A percentile compares a stretch with the other conserved stretches of the same genome.
Conservation (phyloP, 1,140 invertebrate genomes). For the Zaprionus africanus region DNA sequence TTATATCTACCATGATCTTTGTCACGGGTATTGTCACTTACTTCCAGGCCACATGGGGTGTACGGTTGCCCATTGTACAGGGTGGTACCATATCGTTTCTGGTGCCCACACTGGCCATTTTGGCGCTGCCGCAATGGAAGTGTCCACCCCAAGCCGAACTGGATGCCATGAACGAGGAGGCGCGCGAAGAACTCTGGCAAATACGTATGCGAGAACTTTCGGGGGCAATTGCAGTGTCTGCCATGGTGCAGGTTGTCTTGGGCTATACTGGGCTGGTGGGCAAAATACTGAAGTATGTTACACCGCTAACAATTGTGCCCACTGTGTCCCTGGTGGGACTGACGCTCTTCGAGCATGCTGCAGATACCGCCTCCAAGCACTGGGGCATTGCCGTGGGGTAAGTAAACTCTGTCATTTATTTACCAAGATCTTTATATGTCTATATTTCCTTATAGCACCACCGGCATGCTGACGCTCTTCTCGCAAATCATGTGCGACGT, state of each 20-base stretch:
- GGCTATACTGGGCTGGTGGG: constrained; percentile 90
- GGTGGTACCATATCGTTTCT: constrained; percentile 94
- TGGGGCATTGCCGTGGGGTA: constrained; percentile 93
- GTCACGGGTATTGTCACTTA: constrained; percentile 93
- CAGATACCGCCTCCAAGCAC: constrained; percentile 90
- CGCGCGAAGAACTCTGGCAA: constrained; percentile 89
- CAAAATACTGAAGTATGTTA: constrained; percentile 89
- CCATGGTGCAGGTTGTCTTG: constrained; percentile 91
- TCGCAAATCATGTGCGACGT: constrained; percentile 92
- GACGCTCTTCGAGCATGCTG: constrained; percentile 91
- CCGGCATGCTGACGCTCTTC: constrained; percentile 91
- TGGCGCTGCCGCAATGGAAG: constrained; percentile 91
- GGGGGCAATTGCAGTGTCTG: constrained; percentile 93
- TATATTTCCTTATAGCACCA: constrained; percentile 88
- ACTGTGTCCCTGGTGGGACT: constrained; percentile 92
- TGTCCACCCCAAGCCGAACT: constrained; percentile 88
- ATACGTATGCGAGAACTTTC: constrained; percentile 92
- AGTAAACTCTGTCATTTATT: constrained; percentile 51
- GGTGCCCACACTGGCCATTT: constrained; percentile 93
- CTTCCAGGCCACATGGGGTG: constrained; percentile 92
- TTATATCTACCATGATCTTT: constrained; percentile 95
- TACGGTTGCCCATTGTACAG: constrained; percentile 88
- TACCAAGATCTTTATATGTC: not conserved
- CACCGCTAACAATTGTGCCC: constrained; percentile 92
- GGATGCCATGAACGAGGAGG: constrained; percentile 86